These are phyloP conservation scores for Cinclus mexicanus DNA, from an alignment of 2,113 vertebrate species.

Conservation along the genomic window DNA sequence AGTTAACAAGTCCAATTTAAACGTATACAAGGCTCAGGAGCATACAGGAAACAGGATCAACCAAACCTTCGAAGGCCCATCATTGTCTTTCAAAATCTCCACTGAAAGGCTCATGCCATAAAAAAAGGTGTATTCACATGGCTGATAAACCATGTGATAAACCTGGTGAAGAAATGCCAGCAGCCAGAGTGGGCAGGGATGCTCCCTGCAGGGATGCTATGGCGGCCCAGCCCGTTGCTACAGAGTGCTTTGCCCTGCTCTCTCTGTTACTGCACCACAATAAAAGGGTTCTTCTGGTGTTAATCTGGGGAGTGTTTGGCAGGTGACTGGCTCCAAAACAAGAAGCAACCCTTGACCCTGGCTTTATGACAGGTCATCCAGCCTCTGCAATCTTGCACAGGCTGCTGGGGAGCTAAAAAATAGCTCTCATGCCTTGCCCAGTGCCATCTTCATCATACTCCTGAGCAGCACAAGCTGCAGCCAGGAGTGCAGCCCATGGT, in stretches of 20 bases:
- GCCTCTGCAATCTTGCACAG: neutral
- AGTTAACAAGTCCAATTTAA: slow-evolving; percentile 75
- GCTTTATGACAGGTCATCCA: neutral
- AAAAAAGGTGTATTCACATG: slow-evolving; percentile 40
- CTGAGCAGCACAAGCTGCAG: neutral
- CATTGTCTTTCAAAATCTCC: slow-evolving; percentile 45
- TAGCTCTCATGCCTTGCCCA: neutral
- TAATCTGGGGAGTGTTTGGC: neutral
- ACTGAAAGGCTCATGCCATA: slow-evolving; percentile 11
- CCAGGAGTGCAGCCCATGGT: neutral
- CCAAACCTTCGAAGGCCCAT: slow-evolving; percentile 35
- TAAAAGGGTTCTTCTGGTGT: neutral
- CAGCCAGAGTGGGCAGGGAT: neutral
- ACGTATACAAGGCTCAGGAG: slow-evolving; percentile 53
- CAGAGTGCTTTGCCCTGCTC: neutral
- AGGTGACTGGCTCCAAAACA: neutral
- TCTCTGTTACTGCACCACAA: neutral
- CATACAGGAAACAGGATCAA: slow-evolving; percentile 18
- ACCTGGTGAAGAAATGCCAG: neutral
- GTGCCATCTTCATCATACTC: neutral
- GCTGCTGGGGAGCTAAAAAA: neutral
- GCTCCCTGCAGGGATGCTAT: neutral
- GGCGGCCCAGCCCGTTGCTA: neutral
- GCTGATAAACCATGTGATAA: slow-evolving; percentile 18
- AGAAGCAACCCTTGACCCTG: neutral